phyloP scores from a whole-genome alignment of 2,797 vertebrate genomes.

The Danio kyathit region DNA sequence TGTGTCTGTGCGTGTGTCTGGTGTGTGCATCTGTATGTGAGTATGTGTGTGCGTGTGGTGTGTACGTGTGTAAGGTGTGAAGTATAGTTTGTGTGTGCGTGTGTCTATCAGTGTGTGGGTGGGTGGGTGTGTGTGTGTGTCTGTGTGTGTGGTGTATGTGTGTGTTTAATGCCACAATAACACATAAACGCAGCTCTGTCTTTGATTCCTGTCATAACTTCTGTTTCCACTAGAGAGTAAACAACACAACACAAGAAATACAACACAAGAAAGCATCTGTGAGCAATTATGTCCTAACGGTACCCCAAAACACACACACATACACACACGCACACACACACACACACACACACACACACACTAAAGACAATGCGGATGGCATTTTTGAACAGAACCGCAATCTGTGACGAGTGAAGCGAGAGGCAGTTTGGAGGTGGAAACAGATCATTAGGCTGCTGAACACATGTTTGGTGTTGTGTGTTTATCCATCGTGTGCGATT shows the following conservation, averaged over 20 bases:
- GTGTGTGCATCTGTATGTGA: no score
- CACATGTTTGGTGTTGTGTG: constrained; percentile 23
- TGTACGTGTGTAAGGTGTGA: no score
- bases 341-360: no score
- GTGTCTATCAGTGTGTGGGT: no score
- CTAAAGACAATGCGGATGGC: constrained; percentile 18
- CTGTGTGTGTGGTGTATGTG: no score
- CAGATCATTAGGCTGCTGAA: constrained; percentile 17
- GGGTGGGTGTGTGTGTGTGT: no score
- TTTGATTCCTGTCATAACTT: constrained; percentile 46
- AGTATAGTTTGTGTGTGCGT: no score
- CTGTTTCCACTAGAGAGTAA: constrained; percentile 45
- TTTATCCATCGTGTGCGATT: background rate
- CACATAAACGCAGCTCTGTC: constrained; percentile 7
- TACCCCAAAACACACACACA: constrained; percentile 22
- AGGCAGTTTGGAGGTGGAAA: constrained; percentile 35
- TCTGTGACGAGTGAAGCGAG: background rate
- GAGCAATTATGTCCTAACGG: constrained; percentile 37
- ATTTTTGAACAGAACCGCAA: constrained; percentile 31
- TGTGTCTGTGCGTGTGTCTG: no score
- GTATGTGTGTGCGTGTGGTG: no score
- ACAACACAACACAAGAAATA: no score
- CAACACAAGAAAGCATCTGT: constrained; percentile 45
- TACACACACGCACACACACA: no score
- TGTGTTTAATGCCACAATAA: no score